Evolutionary conservation across 2,797 vertebrate species (phyloP).

Genomic region (Mormyrops boulengeri): DNA sequence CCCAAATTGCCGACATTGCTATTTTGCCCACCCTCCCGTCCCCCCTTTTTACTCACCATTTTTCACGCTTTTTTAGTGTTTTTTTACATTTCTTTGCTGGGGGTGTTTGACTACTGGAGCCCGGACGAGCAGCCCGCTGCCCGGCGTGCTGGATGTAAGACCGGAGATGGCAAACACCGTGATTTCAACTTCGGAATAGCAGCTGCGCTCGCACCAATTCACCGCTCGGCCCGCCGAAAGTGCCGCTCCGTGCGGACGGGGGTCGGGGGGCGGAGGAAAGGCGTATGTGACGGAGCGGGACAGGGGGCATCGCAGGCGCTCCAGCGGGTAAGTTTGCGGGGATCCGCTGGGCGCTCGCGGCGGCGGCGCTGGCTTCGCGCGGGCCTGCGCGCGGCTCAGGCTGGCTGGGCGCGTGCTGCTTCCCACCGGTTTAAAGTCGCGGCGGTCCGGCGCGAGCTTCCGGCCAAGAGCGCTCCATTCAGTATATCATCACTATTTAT

Average conservation of each 20-base stretch:
- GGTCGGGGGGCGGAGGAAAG: conserved; percentile 12
- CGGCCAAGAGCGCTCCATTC: not conserved
- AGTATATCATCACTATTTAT: not conserved
- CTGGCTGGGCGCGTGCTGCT: not conserved
- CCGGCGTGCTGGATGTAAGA: conserved; percentile 41
- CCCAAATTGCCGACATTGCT: not conserved
- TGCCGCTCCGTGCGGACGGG: conserved; percentile 7
- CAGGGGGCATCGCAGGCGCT: conserved; percentile 21
- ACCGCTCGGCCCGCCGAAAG: conserved; percentile 37
- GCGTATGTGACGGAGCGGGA: conserved; percentile 33
- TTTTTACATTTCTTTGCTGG: conserved; percentile 29
- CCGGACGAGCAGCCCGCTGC: conserved; percentile 13
- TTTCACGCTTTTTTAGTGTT: not conserved
- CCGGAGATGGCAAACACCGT: conserved; percentile 40
- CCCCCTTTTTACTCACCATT: conserved; percentile 6
- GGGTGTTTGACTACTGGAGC: not conserved
- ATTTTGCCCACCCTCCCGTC: conserved; percentile 2
- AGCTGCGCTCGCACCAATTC: conserved; percentile 17
- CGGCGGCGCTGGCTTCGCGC: too few relatives aligned
- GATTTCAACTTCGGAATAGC: conserved; percentile 49
- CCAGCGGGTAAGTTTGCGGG: conserved; percentile 45
- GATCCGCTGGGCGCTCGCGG: not conserved
- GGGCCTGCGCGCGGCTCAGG: not conserved
- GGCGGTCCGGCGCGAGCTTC: not conserved
- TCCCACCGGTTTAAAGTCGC: not conserved